Evolutionary conservation across 2,888 invertebrate species (phyloP).

Genomic region (Melieria crassipennis): DNA sequence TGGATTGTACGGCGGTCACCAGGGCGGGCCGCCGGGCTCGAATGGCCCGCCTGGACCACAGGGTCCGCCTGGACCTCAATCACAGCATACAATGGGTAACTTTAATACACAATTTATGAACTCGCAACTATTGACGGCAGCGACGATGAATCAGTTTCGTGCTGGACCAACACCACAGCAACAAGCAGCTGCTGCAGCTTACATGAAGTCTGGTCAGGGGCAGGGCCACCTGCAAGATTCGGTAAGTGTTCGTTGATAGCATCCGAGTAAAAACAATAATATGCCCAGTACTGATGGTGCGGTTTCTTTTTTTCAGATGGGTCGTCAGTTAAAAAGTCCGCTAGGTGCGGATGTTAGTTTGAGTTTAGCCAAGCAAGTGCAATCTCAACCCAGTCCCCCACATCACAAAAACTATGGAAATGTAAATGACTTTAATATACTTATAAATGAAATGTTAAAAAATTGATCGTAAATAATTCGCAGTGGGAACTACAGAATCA

Average conservation of each 20-base stretch:
- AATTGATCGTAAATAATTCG: slow-evolving; percentile 6
- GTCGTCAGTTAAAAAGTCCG: slow-evolving; percentile 65
- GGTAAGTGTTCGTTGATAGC: slow-evolving; percentile 52
- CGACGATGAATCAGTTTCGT: slow-evolving; percentile 66
- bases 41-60: slow-evolving; percentile 60
- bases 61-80: slow-evolving; percentile 55
- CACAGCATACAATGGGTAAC: slow-evolving; percentile 65
- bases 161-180: slow-evolving; percentile 61
- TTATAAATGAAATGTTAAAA: background rate
- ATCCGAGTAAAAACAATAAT: too few relatives aligned
- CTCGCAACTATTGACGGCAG: slow-evolving; percentile 73
- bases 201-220: slow-evolving; percentile 63
- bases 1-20: slow-evolving; percentile 64
- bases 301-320: slow-evolving; percentile 57
- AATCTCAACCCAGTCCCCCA: slow-evolving; percentile 66
- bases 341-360: slow-evolving; percentile 64
- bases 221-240: slow-evolving; percentile 66
- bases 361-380: slow-evolving; percentile 64
- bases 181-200: slow-evolving; percentile 56
- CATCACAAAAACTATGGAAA: slow-evolving; percentile 65
- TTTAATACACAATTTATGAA: slow-evolving; percentile 71
- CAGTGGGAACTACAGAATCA: slow-evolving; percentile 65
- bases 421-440: slow-evolving; percentile 56
- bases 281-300: background rate
- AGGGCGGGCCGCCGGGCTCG: slow-evolving; percentile 57